phyloP scores from a whole-genome alignment of 2,113 vertebrate genomes.

The Sylvia atricapilla region DNA sequence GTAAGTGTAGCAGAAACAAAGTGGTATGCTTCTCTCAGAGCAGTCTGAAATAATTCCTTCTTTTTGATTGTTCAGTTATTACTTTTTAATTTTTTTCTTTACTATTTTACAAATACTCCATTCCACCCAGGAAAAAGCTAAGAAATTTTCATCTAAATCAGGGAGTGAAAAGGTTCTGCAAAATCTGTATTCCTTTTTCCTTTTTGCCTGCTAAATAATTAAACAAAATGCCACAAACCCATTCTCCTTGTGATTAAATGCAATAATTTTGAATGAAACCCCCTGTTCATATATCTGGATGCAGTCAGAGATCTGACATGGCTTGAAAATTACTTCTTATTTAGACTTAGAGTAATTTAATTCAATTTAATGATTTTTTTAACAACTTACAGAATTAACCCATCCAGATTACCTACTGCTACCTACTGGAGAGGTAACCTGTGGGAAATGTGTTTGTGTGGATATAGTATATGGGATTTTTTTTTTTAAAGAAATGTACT shows the following conservation, averaged over 20 bases:
- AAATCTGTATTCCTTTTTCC: not conserved
- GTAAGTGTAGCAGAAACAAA: not conserved
- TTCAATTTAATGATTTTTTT: constrained; percentile 17
- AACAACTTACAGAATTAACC: not conserved
- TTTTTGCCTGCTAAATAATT: not conserved
- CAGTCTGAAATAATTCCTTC: not conserved
- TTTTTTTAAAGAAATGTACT: not conserved
- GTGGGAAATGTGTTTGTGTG: not conserved
- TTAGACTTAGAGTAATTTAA: not conserved
- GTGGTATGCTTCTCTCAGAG: not conserved
- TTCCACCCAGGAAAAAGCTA: not conserved
- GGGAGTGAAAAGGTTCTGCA: not conserved
- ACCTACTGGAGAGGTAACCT: not conserved
- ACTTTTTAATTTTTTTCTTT: not conserved
- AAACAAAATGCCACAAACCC: not conserved
- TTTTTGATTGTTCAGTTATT: not conserved
- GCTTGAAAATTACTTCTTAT: not conserved
- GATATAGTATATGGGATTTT: not conserved
- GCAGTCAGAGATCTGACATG: not conserved
- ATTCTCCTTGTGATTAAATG: not conserved
- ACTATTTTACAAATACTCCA: not conserved
- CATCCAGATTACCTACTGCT: not conserved
- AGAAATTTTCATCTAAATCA: not conserved
- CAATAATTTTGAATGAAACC: not conserved
- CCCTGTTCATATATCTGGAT: not conserved